A percentile compares a stretch with the other conserved stretches of the same genome.
Conservation (phyloP, 2,113 vertebrate species). For the Sinosuthora webbiana region DNA sequence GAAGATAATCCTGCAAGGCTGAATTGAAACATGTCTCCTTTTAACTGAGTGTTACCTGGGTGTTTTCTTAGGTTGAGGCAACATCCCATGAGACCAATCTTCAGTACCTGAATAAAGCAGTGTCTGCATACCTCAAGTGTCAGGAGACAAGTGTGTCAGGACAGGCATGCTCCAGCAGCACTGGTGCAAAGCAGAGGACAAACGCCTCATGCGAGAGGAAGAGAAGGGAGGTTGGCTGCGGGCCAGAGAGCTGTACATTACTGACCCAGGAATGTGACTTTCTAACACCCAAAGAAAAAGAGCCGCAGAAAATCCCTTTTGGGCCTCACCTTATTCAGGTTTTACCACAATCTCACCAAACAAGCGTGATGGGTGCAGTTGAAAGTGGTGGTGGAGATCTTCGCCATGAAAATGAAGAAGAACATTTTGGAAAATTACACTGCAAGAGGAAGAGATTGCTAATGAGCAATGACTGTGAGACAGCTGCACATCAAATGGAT, state of each 20-base stretch:
- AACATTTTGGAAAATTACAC: not conserved
- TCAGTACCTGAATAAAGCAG: conserved; percentile 83
- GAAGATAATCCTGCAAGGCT: not conserved
- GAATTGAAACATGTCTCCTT: not conserved
- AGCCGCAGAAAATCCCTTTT: conserved; percentile 58
- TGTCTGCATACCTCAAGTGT: conserved; percentile 70
- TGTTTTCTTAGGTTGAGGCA: conserved; percentile 77
- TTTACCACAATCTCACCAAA: conserved; percentile 8
- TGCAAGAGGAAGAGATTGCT: not conserved
- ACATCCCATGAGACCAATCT: conserved; percentile 86
- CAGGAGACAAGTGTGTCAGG: not conserved
- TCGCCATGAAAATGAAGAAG: not conserved
- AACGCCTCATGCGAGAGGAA: not conserved
- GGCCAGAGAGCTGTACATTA: not conserved
- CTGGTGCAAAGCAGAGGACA: not conserved
- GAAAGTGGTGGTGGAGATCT: not conserved
- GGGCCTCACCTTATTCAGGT: conserved; percentile 84
- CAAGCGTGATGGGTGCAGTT: not conserved
- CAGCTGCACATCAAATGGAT: not conserved
- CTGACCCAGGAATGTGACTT: not conserved
- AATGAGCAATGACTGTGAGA: not conserved
- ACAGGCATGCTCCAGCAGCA: not conserved
- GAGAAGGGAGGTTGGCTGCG: conserved; percentile 51
- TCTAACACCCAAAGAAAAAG: not conserved
- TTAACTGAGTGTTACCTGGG: not conserved